Evolutionary conservation across 1,140 invertebrate species (phyloP), one percentile per base, ranked within the genome.

Genomic region (Dolichoris vasculosae): DNA sequence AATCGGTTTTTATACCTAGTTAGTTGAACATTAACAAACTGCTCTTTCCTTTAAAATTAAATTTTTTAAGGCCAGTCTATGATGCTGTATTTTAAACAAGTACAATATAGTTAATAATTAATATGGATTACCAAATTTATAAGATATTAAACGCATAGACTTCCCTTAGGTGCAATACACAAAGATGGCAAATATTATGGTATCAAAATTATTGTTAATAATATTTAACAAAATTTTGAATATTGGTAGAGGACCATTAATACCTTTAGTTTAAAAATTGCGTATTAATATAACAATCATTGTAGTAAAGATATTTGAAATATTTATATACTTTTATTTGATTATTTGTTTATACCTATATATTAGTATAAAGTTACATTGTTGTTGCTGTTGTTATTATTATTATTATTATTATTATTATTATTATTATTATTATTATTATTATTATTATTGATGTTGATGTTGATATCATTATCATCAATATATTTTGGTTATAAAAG

Each of bases 101-200:
- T 59, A 73, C 23, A 17, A 13, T 26, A 43, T 40, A 73, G 23
- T 20, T 43, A 20, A 67, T 8, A 67, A 11, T 32, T 67, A 51
- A 15, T 76, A 48, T 51, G 7, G 23, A 51, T 32, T 51, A 43
- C 4, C 9, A n/a, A 23, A 43, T 64, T 32, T 3, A 30, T 30
- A 30, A 11, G n/a, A 1, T 64, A 8, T 11, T 46, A 4, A 32
- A 83, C 55, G 8, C 69, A 85, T 80, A 81, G 86, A 90, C 51
- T 88, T 89, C 88, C 59, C 85, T 84, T 82, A 32, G 86, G 87
- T 88, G 88, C 78, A 86, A 90, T 85, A 85, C 88, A 90, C 84
- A 85, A 82, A 88, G 78, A 82, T 81, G 86, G 75, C 79, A 87
- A 88, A 87, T 84, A 46, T 80, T 64, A 81, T 11, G 80, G 38